A percentile compares a stretch with the other conserved stretches of the same genome.
phyloP scores from a whole-genome alignment of 2,113 vertebrate species.

The Collichthys lucidus region DNA sequence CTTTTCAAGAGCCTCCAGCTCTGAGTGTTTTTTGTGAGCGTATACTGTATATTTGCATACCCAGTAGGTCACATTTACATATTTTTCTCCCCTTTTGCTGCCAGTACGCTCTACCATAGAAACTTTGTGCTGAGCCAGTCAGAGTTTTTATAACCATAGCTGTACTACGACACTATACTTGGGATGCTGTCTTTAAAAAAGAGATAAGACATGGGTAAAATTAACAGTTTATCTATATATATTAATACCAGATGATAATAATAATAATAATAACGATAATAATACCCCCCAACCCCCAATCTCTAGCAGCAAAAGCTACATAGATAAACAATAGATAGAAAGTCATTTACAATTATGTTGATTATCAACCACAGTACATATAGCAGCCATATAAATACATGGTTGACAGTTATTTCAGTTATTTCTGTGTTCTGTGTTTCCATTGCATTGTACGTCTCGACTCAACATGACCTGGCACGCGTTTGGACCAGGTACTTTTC shows the following conservation, averaged over 20 bases:
- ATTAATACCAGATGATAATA: too few relatives aligned
- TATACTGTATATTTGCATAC: slow-evolving; percentile 71
- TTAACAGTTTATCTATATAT: too few relatives aligned
- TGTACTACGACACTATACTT: neutral
- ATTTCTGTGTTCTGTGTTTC: too few relatives aligned
- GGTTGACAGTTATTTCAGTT: too few relatives aligned
- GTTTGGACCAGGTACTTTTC: too few relatives aligned
- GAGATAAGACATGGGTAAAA: neutral
- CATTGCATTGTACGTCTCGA: too few relatives aligned
- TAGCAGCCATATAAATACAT: neutral
- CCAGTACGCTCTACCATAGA: slow-evolving; percentile 24
- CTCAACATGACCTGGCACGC: too few relatives aligned
- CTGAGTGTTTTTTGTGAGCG: slow-evolving; percentile 21
- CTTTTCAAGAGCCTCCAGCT: slow-evolving; percentile 37
- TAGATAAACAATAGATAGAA: neutral
- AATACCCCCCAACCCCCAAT: too few relatives aligned
- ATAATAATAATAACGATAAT: too few relatives aligned
- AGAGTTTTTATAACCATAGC: neutral
- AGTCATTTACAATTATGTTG: neutral
- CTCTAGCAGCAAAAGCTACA: too few relatives aligned
- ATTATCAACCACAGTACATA: neutral
- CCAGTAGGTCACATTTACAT: slow-evolving; percentile 71
- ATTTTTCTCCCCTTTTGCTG: slow-evolving; percentile 8
- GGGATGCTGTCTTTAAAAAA: neutral
- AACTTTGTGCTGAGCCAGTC: slow-evolving; percentile 35